These are phyloP conservation scores for Meloidogyne chitwoodi DNA, from an alignment of 1,140 invertebrate species.

Conservation along the genomic window DNA sequence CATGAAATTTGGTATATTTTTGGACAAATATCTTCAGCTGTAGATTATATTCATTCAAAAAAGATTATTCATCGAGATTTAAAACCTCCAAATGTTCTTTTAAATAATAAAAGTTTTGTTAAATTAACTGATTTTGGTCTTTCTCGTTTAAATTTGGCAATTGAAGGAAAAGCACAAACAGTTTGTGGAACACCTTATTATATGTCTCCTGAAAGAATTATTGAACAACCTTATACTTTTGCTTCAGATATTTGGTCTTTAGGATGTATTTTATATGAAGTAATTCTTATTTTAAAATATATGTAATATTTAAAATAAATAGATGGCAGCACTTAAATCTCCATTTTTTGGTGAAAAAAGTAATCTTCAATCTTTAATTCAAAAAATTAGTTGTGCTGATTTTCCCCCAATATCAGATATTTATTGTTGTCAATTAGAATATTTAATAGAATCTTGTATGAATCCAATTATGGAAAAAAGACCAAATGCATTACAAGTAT, in stretches of 20 bases:
- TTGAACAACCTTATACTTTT: constrained; percentile 15
- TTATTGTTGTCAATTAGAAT: constrained; percentile 7
- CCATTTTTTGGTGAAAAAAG: constrained; percentile 27
- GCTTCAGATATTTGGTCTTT: constrained; percentile 28
- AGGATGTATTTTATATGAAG: constrained; percentile 36
- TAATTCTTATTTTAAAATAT: not conserved
- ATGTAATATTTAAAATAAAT: not conserved
- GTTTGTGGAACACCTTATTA: constrained; percentile 39
- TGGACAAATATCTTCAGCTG: constrained; percentile 30
- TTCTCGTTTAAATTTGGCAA: constrained; percentile 17
- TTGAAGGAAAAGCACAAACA: constrained; percentile 12
- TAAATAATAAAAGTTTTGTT: constrained; percentile 2
- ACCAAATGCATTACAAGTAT: not conserved
- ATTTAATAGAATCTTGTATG: constrained; percentile 12
- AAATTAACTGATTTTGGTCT: constrained; percentile 33
- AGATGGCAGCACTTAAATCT: constrained; percentile 28
- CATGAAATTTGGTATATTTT: constrained; percentile 34
- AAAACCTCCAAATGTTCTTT: constrained; percentile 34
- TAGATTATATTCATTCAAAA: constrained; percentile 30
- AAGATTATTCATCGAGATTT: constrained; percentile 30
- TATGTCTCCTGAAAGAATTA: constrained; percentile 34
- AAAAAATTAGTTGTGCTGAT: constrained; percentile 19
- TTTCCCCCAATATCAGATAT: constrained; percentile 22
- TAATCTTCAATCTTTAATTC: constrained; percentile 19
- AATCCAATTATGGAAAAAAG: not conserved